Conservation (phyloP, 1,140 invertebrate genomes). For the Heliconius melpomene region DNA sequence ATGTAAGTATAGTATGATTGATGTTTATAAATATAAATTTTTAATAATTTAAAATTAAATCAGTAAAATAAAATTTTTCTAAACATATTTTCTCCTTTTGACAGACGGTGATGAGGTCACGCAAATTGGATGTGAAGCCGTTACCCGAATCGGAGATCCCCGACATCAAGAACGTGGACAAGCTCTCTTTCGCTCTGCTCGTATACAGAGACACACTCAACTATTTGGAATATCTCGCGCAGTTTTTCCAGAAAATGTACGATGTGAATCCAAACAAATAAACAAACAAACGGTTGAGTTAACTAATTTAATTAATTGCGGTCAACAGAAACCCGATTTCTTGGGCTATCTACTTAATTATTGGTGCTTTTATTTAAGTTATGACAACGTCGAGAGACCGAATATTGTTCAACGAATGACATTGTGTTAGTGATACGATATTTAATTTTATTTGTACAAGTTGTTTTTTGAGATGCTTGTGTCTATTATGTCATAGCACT, state of each 20-base stretch:
- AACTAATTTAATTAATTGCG: slow-evolving; percentile 34
- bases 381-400: slow-evolving; percentile 5
- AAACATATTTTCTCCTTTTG: slow-evolving; percentile 43
- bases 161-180: slow-evolving; percentile 50
- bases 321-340: slow-evolving; percentile 29
- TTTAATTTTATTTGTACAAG: slow-evolving; percentile 28
- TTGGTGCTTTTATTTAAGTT: slow-evolving; percentile 53
- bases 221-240: slow-evolving; percentile 66
- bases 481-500: slow-evolving; percentile 16
- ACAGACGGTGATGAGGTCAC: slow-evolving; percentile 64
- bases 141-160: slow-evolving; percentile 61
- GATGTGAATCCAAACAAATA: slow-evolving; percentile 47
- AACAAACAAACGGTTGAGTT: slow-evolving; percentile 42
- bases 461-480: slow-evolving; percentile 23
- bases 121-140: slow-evolving; percentile 55
- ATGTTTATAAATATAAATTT: neutral
- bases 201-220: slow-evolving; percentile 71
- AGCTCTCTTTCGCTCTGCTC: slow-evolving; percentile 50
- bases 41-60: neutral
- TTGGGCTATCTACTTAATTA: slow-evolving; percentile 56
- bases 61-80: neutral
- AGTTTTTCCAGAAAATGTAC: slow-evolving; percentile 66
- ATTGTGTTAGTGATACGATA: slow-evolving; percentile 18
- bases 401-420: slow-evolving; percentile 1
- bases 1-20: slow-evolving; percentile 55